Conservation (phyloP, 2,888 invertebrate species). For the Psococerastis gibbosa region DNA sequence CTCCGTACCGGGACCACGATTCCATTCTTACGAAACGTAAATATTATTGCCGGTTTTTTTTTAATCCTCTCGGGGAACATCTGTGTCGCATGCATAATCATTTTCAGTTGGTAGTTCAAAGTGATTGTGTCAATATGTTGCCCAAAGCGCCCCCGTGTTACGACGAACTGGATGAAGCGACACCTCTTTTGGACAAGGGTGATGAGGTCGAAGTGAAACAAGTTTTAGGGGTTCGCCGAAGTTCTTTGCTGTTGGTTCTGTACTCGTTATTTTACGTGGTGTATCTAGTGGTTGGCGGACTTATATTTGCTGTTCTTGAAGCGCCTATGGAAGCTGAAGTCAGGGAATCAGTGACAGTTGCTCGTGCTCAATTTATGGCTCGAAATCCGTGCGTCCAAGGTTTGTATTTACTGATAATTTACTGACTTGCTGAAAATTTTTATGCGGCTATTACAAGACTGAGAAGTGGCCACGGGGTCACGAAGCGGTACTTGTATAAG, state of each 20-base stretch:
- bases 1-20: no score
- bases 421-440: no score
- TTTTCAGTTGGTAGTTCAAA: no score
- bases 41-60: no score
- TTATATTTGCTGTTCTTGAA: constrained; percentile 47
- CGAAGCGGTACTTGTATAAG: no score
- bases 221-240: constrained; percentile 33
- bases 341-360: constrained; percentile 30
- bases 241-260: constrained; percentile 32
- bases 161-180: constrained; percentile 1
- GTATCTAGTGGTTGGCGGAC: constrained; percentile 44
- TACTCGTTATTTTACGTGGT: constrained; percentile 38
- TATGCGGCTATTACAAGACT: no score
- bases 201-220: constrained; percentile 7
- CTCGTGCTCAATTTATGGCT: constrained; percentile 34
- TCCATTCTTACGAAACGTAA: no score
- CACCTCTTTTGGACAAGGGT: neutral
- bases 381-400: constrained; percentile 42
- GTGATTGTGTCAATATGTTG: no score
- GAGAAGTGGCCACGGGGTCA: no score
- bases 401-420: no score
- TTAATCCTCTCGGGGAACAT: no score
- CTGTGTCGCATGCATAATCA: no score
- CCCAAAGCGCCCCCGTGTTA: neutral
- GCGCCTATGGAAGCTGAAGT: constrained; percentile 38